Conservation (phyloP, 2,888 invertebrate species). For the Volucella zonaria region DNA sequence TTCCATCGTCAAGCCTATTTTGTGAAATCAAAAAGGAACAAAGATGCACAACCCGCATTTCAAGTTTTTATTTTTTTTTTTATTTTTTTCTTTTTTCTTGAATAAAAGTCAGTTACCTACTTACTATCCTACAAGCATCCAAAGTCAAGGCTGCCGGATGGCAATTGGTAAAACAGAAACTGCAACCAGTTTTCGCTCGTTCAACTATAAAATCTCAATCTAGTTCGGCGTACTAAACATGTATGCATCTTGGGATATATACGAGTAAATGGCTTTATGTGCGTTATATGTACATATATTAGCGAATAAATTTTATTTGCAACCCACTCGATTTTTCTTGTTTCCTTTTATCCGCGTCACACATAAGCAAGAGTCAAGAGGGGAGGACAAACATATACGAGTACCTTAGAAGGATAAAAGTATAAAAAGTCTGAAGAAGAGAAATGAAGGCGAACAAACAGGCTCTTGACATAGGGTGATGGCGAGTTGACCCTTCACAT, state of each 20-base stretch:
- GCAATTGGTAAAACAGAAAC: slow-evolving; percentile 56
- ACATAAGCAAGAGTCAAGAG: slow-evolving; percentile 20
- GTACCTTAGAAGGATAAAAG: slow-evolving; percentile 61
- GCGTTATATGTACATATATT: slow-evolving; percentile 11
- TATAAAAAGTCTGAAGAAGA: slow-evolving; percentile 13
- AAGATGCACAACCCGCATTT: slow-evolving; percentile 27
- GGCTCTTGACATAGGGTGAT: neutral
- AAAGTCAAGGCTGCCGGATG: slow-evolving; percentile 72
- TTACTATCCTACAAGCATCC: slow-evolving; percentile 61
- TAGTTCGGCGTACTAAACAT: slow-evolving; percentile 14
- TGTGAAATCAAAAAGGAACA: slow-evolving; percentile 2
- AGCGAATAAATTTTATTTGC: slow-evolving; percentile 35
- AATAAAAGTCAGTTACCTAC: slow-evolving; percentile 71
- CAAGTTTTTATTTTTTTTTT: too few relatives aligned
- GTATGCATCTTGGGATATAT: neutral
- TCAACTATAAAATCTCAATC: slow-evolving; percentile 64
- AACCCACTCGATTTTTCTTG: slow-evolving; percentile 38
- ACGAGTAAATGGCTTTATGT: neutral
- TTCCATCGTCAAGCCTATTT: neutral
- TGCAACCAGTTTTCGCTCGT: slow-evolving; percentile 61
- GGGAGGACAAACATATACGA: slow-evolving; percentile 17
- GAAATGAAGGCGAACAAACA: slow-evolving; percentile 32
- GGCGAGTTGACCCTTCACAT: too few relatives aligned
- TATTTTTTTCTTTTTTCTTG: slow-evolving; percentile 9
- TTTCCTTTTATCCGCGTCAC: slow-evolving; percentile 25